Percentiles rank a stretch among this genome's conserved stretches.
These are phyloP conservation scores for Trinectes maculatus DNA, from an alignment of 2,113 vertebrate species.

Conservation along the genomic window DNA sequence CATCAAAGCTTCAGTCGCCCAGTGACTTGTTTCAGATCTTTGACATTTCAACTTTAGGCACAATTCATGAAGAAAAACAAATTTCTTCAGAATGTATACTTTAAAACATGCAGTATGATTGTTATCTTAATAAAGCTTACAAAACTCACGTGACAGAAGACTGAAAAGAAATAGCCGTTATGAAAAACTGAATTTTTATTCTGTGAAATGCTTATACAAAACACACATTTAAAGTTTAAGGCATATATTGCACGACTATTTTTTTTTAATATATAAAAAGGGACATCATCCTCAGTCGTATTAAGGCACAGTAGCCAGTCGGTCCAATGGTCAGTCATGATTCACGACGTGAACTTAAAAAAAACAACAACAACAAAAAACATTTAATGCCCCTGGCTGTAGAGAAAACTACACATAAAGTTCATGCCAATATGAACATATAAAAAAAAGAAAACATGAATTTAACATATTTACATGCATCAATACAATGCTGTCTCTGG, in stretches of 20 bases:
- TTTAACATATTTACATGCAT: conserved; percentile 65
- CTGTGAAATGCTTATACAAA: conserved; percentile 83
- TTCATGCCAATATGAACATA: conserved; percentile 57
- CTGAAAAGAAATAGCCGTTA: background rate
- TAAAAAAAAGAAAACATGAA: conserved; percentile 18
- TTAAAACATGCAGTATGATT: too few relatives aligned
- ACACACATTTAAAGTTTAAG: conserved; percentile 82
- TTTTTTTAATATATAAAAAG: conserved; percentile 64
- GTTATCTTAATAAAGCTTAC: too few relatives aligned
- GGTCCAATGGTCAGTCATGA: conserved; percentile 65
- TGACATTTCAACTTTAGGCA: too few relatives aligned
- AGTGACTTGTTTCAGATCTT: too few relatives aligned
- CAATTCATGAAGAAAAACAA: too few relatives aligned
- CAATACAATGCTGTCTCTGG: conserved; percentile 39
- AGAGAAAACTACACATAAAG: conserved; percentile 59
- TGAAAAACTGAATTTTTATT: conserved; percentile 80
- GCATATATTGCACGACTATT: conserved; percentile 86
- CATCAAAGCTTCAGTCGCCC: too few relatives aligned
- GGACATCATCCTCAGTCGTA: conserved; percentile 67
- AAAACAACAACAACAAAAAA: conserved; percentile 34
- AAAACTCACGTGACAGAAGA: background rate
- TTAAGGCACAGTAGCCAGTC: conserved; percentile 83
- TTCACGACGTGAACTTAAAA: conserved; percentile 58
- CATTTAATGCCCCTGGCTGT: conserved; percentile 70
- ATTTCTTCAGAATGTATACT: too few relatives aligned